Evolutionary conservation across 2,797 vertebrate species (phyloP), one percentile per base, ranked within the genome.

Genomic region (Limnodromus scolopaceus): DNA sequence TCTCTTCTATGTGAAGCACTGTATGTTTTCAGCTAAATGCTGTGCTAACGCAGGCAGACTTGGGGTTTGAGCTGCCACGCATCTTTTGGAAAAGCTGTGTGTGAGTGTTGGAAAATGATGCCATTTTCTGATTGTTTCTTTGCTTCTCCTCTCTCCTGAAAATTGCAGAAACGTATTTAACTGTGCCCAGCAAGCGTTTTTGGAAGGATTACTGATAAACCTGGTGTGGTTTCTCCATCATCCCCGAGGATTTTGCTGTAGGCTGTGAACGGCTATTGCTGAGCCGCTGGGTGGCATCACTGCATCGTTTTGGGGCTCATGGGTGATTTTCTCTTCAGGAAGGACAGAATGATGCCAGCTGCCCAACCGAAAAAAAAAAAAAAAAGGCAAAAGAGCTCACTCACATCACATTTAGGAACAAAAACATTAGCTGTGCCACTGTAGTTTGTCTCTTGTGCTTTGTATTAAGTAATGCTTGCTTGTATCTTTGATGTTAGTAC

Each of bases 211-310:
- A 7, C 61, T 54, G 61, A 11, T n/a, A n/a, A 77, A 45, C 13
- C 4, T 0, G 1, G 8, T 45, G 34, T 1, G 0, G 27, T 41
- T 23, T 53, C 43, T 68, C 15, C 4, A 0, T 68, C 14, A 2
- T 58, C 16, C 5, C 16, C 6, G 16, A 11, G 43, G 36, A 11
- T 61, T 79, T 76, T 72, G 49, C 11, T 27, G 0, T 15, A 13
- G 51, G 32, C 53, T 0, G 0, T 64, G 88, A 72, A 24, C 18
- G 55, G 32, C 43, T 2, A 1, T n/a, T 43, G 66, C 28, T 41
- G 58, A 94, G 60, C 95, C 95, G 0, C 96, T 95, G 91, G 96
- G 88, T 96, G 97, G 96, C 96, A 84, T 49, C 86, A 17, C 64
- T 81, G 82, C 83, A 64, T 93, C 84, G 1, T 65, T 94, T 79